Conservation (phyloP, 2,888 invertebrate genomes). For the Macaria liturata region DNA sequence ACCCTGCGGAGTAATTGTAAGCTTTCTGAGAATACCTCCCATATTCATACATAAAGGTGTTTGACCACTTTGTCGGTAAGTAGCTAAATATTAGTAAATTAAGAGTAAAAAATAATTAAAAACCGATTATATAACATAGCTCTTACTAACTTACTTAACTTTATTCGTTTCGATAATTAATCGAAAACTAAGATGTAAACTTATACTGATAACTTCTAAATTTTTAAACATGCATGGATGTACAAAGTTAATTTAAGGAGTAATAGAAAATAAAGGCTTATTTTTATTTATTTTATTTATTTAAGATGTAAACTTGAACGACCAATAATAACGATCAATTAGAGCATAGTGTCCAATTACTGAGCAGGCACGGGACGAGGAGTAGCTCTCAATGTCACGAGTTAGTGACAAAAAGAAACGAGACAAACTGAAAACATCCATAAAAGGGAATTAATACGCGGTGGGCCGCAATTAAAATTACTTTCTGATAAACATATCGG, state of each 20-base stretch:
- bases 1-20: constrained; percentile 31
- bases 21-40: no score
- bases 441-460: constrained; percentile 66
- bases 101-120: no score
- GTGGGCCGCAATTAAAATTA: constrained; percentile 73
- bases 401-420: constrained; percentile 46
- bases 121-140: no score
- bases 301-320: constrained; percentile 22
- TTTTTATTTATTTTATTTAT: no score
- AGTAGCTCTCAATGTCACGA: constrained; percentile 30
- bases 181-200: constrained; percentile 17
- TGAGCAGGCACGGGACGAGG: constrained; percentile 9
- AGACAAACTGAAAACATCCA: constrained; percentile 50
- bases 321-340: constrained; percentile 28
- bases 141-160: no score
- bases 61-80: no score
- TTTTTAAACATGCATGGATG: no score
- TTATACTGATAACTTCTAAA: no score
- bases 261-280: no score
- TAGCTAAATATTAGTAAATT: no score
- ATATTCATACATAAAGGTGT: no score
- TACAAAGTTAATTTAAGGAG: no score
- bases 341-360: constrained; percentile 31
- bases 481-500: constrained; percentile 60
- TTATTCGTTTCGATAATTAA: background rate